Evolutionary conservation across 2,797 vertebrate species (phyloP).

Genomic region (Protonibea diacanthus): DNA sequence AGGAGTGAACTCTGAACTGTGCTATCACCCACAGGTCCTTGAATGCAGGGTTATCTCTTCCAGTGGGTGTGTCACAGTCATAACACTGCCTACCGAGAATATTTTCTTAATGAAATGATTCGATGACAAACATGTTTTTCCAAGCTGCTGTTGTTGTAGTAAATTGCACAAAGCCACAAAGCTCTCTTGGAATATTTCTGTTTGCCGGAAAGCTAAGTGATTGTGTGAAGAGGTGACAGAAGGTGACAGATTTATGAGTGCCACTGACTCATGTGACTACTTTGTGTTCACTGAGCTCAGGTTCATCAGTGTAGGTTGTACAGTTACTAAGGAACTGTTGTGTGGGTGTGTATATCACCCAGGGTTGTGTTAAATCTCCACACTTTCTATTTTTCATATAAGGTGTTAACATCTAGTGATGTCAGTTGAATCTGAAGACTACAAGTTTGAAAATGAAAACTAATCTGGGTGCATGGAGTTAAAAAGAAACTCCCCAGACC

Average conservation of each 20-base stretch:
- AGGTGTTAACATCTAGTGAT: neutral
- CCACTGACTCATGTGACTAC: slow-evolving; percentile 7
- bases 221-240: slow-evolving; percentile 1
- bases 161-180: neutral
- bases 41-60: slow-evolving; percentile 4
- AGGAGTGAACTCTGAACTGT: slow-evolving; percentile 27
- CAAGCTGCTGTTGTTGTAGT: neutral
- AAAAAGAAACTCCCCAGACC: neutral
- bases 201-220: slow-evolving; percentile 6
- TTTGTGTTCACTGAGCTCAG: slow-evolving; percentile 13
- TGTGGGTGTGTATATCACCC: neutral
- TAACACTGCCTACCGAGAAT: neutral
- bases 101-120: neutral
- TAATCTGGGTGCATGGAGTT: neutral
- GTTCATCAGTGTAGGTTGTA: slow-evolving; percentile 12
- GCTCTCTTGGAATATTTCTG: neutral
- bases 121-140: neutral
- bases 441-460: neutral
- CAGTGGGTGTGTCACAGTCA: slow-evolving; percentile 14
- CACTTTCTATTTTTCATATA: neutral
- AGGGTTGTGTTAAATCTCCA: neutral
- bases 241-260: slow-evolving; percentile 8
- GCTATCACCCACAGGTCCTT: neutral
- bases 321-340: slow-evolving; percentile 1
- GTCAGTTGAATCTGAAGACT: neutral